Evolutionary conservation across 1,140 invertebrate species (phyloP).

Genomic region (Drosophila saltans): DNA sequence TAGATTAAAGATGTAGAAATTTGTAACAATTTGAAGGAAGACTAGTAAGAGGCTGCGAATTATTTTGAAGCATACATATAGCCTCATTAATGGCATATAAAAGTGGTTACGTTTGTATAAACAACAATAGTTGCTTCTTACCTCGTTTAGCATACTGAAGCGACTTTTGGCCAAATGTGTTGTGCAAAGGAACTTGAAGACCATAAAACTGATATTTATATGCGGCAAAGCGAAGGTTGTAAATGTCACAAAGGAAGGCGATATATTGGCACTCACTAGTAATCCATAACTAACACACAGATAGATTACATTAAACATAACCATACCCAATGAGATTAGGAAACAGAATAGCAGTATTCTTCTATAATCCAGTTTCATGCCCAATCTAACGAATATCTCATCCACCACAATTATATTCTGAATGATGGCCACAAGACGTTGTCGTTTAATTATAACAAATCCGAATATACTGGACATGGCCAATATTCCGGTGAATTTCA

Average conservation of each 20-base stretch:
- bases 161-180: conserved; percentile 74
- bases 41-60: no score
- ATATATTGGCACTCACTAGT: conserved; percentile 66
- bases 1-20: no score
- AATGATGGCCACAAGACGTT: conserved; percentile 66
- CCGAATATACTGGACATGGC: conserved; percentile 78
- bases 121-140: conserved; percentile 32
- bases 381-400: conserved; percentile 72
- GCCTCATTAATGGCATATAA: no score
- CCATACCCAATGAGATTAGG: conserved; percentile 72
- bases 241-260: conserved; percentile 78
- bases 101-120: neutral
- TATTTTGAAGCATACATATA: no score
- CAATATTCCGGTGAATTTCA: conserved; percentile 73
- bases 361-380: conserved; percentile 73
- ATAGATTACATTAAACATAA: conserved; percentile 74
- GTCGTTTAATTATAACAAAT: conserved; percentile 72
- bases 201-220: conserved; percentile 78
- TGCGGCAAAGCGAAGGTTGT: conserved; percentile 75
- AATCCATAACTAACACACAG: conserved; percentile 74
- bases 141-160: conserved; percentile 76
- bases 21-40: no score
- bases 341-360: conserved; percentile 64
- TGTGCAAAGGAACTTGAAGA: conserved; percentile 79
- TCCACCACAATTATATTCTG: conserved; percentile 75